phyloP scores from a whole-genome alignment of 1,140 invertebrate species.

The Eciton burchellii region DNA sequence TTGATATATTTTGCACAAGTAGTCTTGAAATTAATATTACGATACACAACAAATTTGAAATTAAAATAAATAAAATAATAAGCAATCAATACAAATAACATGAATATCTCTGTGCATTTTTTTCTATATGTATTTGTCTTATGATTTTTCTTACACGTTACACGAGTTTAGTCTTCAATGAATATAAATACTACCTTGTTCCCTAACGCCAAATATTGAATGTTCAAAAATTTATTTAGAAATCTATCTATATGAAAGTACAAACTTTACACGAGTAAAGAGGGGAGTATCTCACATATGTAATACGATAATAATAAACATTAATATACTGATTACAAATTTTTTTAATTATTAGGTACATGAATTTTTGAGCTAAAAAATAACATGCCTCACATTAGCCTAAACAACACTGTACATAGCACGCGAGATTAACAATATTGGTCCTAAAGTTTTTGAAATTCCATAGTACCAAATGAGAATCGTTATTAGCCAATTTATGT shows the following conservation, averaged over 20 bases:
- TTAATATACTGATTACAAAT: slow-evolving; percentile 58
- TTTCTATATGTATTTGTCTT: slow-evolving; percentile 10
- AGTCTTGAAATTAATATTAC: not conserved
- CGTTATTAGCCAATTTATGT: slow-evolving; percentile 46
- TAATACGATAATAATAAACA: slow-evolving; percentile 46
- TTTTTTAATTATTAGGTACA: slow-evolving; percentile 35
- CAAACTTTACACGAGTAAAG: slow-evolving; percentile 69
- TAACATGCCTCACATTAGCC: slow-evolving; percentile 41
- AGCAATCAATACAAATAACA: not conserved
- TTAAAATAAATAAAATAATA: not conserved
- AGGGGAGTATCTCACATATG: slow-evolving; percentile 33
- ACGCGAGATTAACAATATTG: slow-evolving; percentile 60
- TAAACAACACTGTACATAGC: slow-evolving; percentile 64
- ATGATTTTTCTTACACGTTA: slow-evolving; percentile 17
- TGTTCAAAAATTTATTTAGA: slow-evolving; percentile 61
- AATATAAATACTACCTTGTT: slow-evolving; percentile 64
- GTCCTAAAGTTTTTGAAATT: slow-evolving; percentile 57
- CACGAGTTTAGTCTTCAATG: slow-evolving; percentile 55
- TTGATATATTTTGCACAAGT: not conserved
- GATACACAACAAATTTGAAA: no score
- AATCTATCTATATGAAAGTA: slow-evolving; percentile 79
- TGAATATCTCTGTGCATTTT: not conserved
- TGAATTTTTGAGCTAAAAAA: slow-evolving; percentile 48
- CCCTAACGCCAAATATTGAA: slow-evolving; percentile 64
- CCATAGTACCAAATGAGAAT: slow-evolving; percentile 32